phyloP scores from a whole-genome alignment of 2,797 vertebrate genomes.

The Anas flavirostris region DNA sequence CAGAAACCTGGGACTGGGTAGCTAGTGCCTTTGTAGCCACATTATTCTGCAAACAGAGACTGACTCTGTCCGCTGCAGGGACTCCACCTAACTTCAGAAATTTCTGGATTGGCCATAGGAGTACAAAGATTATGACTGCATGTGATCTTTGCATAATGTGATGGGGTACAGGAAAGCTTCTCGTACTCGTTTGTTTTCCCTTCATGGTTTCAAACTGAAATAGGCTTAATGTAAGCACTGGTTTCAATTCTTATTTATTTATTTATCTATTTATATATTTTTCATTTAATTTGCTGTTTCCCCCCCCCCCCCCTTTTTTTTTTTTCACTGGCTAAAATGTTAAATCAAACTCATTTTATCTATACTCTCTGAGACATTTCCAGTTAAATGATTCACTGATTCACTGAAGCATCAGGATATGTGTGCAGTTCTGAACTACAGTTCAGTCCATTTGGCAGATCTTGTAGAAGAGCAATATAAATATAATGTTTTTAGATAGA shows the following conservation, averaged over 20 bases:
- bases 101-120: background rate
- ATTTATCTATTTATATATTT: background rate
- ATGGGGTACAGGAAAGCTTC: background rate
- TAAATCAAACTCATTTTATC: background rate
- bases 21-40: background rate
- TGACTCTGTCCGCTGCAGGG: background rate
- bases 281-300: background rate
- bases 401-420: background rate
- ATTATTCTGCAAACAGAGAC: background rate
- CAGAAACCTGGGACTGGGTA: background rate
- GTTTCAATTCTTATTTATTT: background rate
- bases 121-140: background rate
- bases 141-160: background rate
- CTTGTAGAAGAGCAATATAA: background rate
- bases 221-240: fast-evolving
- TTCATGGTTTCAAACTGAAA: background rate
- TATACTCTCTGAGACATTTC: background rate
- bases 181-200: background rate
- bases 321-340: background rate
- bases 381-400: background rate
- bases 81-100: background rate
- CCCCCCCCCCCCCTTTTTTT: too few species aligned
- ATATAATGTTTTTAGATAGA: background rate
- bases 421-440: background rate
- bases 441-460: background rate